Base-by-base conservation (phyloP, 2,888 invertebrate genomes). In the Idaea dimidiata region DNA sequence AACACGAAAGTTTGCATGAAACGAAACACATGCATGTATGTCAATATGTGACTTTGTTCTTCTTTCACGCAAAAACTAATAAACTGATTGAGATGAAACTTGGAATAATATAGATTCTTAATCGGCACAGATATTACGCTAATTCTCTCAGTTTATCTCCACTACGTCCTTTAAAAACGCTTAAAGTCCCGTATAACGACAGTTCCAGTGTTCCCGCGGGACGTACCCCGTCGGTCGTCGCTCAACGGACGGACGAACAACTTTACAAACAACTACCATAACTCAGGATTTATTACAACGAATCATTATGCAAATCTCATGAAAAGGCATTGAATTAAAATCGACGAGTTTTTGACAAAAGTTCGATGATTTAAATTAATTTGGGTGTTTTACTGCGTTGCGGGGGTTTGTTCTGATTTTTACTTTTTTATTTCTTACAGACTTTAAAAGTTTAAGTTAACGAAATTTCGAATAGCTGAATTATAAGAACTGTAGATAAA, bases 281-380 rank as follows among this genome's bases (percentile, higher is more conserved):
- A 43, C 14, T 43, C 43, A 43, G 14, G 43, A 14, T 43, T 43
- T 43, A 43, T 43, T 43, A 43, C 43, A 43, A 10, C 5, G 43
- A 14, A 43, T 43, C 43, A 14, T 43, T 43, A 43, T 43, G 43
- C 43, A 43, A 43, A 43, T 43, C 14, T 43, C 14, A 8, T 3
- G 14, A 43, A 33, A 43, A 43, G 43, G 10, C 56, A 56, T 56
- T 56, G 56, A 18, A 18, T 56, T 56, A 6, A 18, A 33, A 57
- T 31, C 64, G 60, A 64, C 62, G 59, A 57, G 10, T 58, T 18
- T 63, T 61, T 61, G 58, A 61, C 62, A 59, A 63, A 66, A 66
- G 65, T 69, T 69, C 64, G 54, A 56, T 55, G 60, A 63, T 63
- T 63, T 63, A 33, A 62, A 69, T 64, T 66, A 59, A 64, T 66